These are phyloP conservation scores for Mus spretus DNA, from an alignment of 2,797 vertebrate genomes.

Conservation along the genomic window DNA sequence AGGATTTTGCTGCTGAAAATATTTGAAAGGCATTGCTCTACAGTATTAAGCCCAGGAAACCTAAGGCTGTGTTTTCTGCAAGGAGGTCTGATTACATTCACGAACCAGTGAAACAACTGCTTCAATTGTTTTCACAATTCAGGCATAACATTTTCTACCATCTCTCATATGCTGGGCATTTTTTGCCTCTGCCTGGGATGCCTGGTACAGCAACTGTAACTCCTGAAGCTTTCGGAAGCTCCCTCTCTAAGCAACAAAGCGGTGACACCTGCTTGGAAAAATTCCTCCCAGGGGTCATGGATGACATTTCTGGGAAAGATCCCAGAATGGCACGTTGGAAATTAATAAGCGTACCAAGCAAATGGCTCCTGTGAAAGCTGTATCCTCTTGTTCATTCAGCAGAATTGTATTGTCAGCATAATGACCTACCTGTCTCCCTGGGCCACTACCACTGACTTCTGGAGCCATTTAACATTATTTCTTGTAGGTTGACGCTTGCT, in stretches of 20 bases:
- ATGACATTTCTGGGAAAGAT: slow-evolving; percentile 81
- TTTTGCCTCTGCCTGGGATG: slow-evolving; percentile 61
- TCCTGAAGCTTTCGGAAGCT: slow-evolving; percentile 63
- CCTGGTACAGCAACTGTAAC: slow-evolving; percentile 27
- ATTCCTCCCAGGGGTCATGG: slow-evolving; percentile 77
- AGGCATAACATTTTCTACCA: slow-evolving; percentile 20
- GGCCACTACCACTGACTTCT: slow-evolving; percentile 5
- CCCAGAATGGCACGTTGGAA: slow-evolving; percentile 77
- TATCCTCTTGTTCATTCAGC: slow-evolving; percentile 68
- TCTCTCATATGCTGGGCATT: slow-evolving; percentile 10
- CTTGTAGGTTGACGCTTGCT: slow-evolving; percentile 28
- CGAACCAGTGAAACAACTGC: neutral
- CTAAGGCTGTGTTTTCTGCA: neutral
- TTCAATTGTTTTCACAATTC: slow-evolving; percentile 25
- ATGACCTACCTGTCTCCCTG: slow-evolving; percentile 57
- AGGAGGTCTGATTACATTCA: neutral
- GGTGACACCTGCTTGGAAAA: slow-evolving; percentile 76
- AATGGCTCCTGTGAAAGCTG: slow-evolving; percentile 67
- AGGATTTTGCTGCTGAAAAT: neutral
- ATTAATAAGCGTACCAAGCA: slow-evolving; percentile 68
- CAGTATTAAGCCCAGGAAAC: neutral
- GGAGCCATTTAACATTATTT: slow-evolving; percentile 48
- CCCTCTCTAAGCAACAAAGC: slow-evolving; percentile 54
- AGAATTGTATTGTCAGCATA: slow-evolving; percentile 56
- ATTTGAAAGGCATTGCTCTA: neutral